A percentile compares a stretch with the other conserved stretches of the same genome.
These are phyloP conservation scores for Drosophila cardini DNA, from an alignment of 1,140 invertebrate genomes.

Conservation along the genomic window DNA sequence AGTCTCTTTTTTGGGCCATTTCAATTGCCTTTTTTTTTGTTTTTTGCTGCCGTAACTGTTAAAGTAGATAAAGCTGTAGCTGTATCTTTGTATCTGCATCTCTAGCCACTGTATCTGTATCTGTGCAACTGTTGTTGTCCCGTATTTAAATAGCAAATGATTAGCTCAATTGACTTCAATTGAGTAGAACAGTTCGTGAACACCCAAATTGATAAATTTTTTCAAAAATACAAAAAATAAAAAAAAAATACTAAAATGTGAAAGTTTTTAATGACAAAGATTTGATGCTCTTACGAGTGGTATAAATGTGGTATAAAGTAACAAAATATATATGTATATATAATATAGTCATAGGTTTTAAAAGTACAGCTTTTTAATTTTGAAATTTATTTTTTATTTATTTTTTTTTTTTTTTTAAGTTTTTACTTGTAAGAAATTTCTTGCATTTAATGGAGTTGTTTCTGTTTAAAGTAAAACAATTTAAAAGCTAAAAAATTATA, in stretches of 20 bases:
- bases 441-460: no score
- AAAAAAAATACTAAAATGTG: not conserved
- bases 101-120: constrained; percentile 18
- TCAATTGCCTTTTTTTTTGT: constrained; percentile 27
- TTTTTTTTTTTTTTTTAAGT: no score
- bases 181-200: constrained; percentile 49
- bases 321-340: no score
- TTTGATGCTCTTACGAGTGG: not conserved
- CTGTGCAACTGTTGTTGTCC: constrained; percentile 54
- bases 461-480: no score
- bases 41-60: not conserved
- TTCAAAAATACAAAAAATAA: constrained; percentile 15
- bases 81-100: constrained; percentile 32
- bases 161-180: constrained; percentile 81
- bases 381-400: no score
- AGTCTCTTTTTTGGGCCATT: constrained; percentile 21
- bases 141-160: constrained; percentile 79
- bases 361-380: no score
- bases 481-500: no score
- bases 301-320: no score
- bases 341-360: no score
- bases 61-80: not conserved
- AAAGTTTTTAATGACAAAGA: not conserved
- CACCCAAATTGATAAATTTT: constrained; percentile 57
- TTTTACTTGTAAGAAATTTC: no score